Conservation (phyloP, 2,888 invertebrate species). For the Panopea generosa region DNA sequence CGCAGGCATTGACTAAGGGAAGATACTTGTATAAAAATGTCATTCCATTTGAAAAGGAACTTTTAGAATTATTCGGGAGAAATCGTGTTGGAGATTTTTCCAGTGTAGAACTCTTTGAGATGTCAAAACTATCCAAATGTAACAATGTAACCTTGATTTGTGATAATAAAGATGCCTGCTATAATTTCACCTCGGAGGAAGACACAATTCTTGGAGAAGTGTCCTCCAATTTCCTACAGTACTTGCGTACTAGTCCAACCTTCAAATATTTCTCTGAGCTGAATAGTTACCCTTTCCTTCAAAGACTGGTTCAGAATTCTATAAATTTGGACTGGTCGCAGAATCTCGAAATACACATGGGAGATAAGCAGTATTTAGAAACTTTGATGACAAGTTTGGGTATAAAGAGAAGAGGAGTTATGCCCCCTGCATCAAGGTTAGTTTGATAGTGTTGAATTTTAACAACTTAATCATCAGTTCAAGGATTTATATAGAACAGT, state of each 20-base stretch:
- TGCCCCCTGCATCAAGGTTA: constrained; percentile 57
- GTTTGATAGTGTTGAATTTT: not conserved
- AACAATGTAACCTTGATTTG: constrained; percentile 8
- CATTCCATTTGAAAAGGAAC: constrained; percentile 19
- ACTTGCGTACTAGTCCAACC: constrained; percentile 27
- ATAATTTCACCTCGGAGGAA: constrained; percentile 8
- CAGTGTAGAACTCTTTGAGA: constrained; percentile 31
- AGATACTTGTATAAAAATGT: constrained; percentile 48
- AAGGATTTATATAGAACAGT: too few species aligned
- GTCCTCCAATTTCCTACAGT: constrained; percentile 21
- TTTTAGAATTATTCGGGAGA: constrained; percentile 18
- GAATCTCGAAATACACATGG: constrained; percentile 37
- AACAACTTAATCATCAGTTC: too few species aligned
- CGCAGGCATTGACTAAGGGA: constrained; percentile 36
- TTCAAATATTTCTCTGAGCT: constrained; percentile 46
- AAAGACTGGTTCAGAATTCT: constrained; percentile 19
- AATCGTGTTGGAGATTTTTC: constrained; percentile 7
- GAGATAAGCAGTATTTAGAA: constrained; percentile 39
- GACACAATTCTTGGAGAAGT: constrained; percentile 12
- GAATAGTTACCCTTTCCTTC: constrained; percentile 52
- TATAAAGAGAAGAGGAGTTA: constrained; percentile 18
- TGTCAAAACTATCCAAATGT: constrained; percentile 40
- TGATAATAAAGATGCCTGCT: constrained; percentile 14
- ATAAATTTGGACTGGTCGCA: not conserved
- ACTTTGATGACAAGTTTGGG: constrained; percentile 40